Base-by-base conservation (phyloP, 2,113 vertebrate species). In the Pelecanus crispus region DNA sequence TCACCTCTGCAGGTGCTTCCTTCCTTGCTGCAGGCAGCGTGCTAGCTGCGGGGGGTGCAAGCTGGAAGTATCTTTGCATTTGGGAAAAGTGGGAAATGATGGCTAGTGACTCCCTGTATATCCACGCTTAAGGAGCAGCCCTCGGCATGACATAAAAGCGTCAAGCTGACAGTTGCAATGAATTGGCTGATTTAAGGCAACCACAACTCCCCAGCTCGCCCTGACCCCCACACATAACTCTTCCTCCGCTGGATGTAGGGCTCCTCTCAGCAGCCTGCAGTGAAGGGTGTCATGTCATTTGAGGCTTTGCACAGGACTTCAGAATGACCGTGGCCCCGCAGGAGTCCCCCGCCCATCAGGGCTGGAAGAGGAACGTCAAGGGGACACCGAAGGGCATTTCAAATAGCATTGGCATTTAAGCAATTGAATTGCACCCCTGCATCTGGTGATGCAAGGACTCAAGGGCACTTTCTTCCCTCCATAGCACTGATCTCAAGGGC, bases 1-100 rank as follows among this genome's bases (percentile, higher is more conserved):
- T 92, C 81, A 83, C 82, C 88, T 95, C 81, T 82, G 78, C 91
- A 97, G 92, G 81, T 85, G 84, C 68, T 95, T 95, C 74, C 84
- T 92, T 94, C 72, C 82, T 73, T 42, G 32, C 81, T 62, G 61
- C 83, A 50, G 61, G 81, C 77, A 82, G 49, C 0, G 0, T 28
- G 31, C 36, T 40, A 84, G 55, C 59, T 42, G 31, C 0, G 1
- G 17, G 84, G 18, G 10, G 31, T 7, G 26, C 0, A 17, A 71
- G 40, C 24, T 83, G 82, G 31, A 92, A 88, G 34, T 17, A 26
- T 42, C 78, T 75, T 49, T 75, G 53, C 11, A 4, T 68, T 67
- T 78, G 50, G 50, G 42, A 38, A 9, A 70, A 83, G n/a, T 19
- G 28, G 58, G 38, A 86, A 29, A 66, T 4, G 36, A 61, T 6